These are phyloP conservation scores for Vimba vimba DNA, from an alignment of 2,113 vertebrate genomes.

Conservation along the genomic window DNA sequence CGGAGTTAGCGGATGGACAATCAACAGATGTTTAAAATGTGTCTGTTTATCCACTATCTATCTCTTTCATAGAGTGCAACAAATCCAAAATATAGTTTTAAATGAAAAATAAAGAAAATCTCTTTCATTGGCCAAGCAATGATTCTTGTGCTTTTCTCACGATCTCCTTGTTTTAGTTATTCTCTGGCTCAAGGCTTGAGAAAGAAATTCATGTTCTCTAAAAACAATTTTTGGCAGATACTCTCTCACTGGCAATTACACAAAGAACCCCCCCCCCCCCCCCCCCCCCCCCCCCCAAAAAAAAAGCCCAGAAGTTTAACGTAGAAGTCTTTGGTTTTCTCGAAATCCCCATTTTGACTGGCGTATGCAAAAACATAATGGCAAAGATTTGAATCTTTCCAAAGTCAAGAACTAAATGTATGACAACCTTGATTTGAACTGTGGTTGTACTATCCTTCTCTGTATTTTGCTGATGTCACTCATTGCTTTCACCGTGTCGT, in stretches of 20 bases:
- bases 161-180: conserved; percentile 37
- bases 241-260: conserved; percentile 20
- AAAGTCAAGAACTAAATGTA: not conserved
- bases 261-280: not conserved
- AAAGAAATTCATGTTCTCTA: conserved; percentile 21
- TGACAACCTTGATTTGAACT: conserved; percentile 44
- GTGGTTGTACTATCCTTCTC: not conserved
- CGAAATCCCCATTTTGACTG: conserved; percentile 3
- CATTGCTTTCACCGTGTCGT: conserved; percentile 16
- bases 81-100: conserved; percentile 56
- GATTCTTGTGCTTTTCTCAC: conserved; percentile 8
- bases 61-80: conserved; percentile 36
- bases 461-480: not conserved
- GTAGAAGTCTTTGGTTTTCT: not conserved
- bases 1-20: conserved; percentile 64
- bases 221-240: conserved; percentile 46
- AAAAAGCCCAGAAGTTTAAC: not conserved
- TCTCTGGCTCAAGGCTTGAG: conserved; percentile 29
- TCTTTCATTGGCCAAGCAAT: conserved; percentile 18
- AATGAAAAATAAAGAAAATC: conserved; percentile 11
- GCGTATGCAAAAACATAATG: conserved; percentile 54
- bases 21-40: conserved; percentile 67
- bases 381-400: conserved; percentile 41
- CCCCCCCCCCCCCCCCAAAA: not conserved
- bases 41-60: conserved; percentile 56